These are phyloP conservation scores for Aythya baeri DNA, from an alignment of 2,113 vertebrate genomes.

Conservation along the genomic window DNA sequence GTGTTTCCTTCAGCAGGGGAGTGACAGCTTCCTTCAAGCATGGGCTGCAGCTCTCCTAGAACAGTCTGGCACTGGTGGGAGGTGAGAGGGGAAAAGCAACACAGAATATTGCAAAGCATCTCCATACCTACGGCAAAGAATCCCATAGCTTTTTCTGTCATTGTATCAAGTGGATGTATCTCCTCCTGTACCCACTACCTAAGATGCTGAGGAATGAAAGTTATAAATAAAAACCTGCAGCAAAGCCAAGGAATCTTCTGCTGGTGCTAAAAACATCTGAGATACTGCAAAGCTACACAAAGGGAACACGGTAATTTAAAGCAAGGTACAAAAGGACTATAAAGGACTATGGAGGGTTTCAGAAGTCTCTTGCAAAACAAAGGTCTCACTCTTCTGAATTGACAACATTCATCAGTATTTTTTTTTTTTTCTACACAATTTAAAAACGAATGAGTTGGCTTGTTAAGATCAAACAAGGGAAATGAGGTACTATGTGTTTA, in stretches of 20 bases:
- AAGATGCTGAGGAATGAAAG: not conserved
- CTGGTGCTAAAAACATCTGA: not conserved
- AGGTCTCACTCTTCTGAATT: not conserved
- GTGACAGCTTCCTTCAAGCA: not conserved
- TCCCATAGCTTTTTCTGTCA: not conserved
- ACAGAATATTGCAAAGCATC: not conserved
- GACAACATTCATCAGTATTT: not conserved
- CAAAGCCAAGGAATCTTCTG: not conserved
- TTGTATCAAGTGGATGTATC: not conserved
- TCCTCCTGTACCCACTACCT: not conserved
- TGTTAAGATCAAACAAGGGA: not conserved
- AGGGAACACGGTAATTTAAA: not conserved
- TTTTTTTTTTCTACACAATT: not conserved
- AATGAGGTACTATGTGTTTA: not conserved
- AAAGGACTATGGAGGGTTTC: not conserved
- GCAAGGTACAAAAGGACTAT: not conserved
- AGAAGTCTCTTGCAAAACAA: not conserved
- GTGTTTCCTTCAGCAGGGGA: not conserved
- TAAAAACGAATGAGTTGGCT: not conserved
- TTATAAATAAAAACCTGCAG: not conserved
- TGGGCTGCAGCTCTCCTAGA: not conserved
- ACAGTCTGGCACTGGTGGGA: not conserved
- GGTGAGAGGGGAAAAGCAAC: not conserved
- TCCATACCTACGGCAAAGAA: not conserved
- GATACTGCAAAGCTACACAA: not conserved